Base-by-base conservation (phyloP, 2,113 vertebrate genomes). In the Brachypteracias leptosomus region DNA sequence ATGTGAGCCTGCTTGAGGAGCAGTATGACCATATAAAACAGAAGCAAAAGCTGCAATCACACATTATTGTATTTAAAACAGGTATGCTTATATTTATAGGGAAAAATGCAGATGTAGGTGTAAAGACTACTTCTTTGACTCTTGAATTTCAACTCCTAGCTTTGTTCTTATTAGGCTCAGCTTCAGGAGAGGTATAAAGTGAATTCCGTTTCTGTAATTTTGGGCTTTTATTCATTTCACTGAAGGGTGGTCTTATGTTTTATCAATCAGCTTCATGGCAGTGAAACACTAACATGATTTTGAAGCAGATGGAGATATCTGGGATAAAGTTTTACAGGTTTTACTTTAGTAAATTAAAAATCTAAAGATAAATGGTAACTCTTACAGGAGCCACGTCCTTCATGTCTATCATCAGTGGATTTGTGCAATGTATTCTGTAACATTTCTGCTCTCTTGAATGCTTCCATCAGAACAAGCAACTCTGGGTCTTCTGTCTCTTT, bases 21-120 rank as follows among this genome's bases (percentile, higher is more conserved):
- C 98, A 98, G 80, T 98, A 99, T 77, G 91, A 97, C 90, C 97
- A 97, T 44, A 97, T 95, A 72, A 98, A 96, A 74, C 97, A 98
- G 89, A 97, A 95, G 62, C 98, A 98, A 94, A 98, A 95, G 90
- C 97, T 96, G 26, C 94, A 97, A 14, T 97, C 97, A 6, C 97
- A 97, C 35, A 95, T 99, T 90, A 93, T 98, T 47, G 89, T 98
- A 40, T 96, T 98, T 94, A 97, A 97, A 95, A 97, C 96, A 98
- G 98, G 98, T 98, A 98, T 71, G 97, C 42, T 96, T 78, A 7
- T 59, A 93, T 61, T 87, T 51, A 18, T 77, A 85, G 79, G 36
- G 11, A 47, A 38, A 52, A 22, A 59, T 49, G 35, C 6, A 36
- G 84, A 59, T 61, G 15, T 63, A 61, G 42, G 81, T 81, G 49